A percentile compares a stretch with the other conserved stretches of the same genome.
phyloP scores from a whole-genome alignment of 2,113 vertebrate species.

The Eurystomus gularis region DNA sequence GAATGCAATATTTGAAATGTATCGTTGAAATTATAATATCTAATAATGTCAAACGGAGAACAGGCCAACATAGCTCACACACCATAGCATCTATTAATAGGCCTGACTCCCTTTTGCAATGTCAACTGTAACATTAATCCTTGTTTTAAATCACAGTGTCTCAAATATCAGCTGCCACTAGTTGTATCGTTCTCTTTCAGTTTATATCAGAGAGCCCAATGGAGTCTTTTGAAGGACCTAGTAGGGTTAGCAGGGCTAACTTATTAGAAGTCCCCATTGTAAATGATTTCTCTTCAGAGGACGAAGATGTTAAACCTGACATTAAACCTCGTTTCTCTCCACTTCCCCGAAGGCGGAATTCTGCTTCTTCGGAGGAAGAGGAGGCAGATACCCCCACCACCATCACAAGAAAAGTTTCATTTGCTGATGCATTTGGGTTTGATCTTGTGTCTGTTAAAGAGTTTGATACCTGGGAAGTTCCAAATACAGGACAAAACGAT shows the following conservation, averaged over 20 bases:
- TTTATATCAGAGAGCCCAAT: constrained; percentile 83
- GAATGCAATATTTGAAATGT: constrained; percentile 43
- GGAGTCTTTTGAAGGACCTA: constrained; percentile 82
- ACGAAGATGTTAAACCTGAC: constrained; percentile 71
- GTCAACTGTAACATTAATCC: constrained; percentile 92
- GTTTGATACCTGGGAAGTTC: constrained; percentile 81
- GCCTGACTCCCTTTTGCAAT: constrained; percentile 82
- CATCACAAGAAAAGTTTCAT: constrained; percentile 88
- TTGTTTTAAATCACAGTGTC: constrained; percentile 84
- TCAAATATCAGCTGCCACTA: constrained; percentile 83
- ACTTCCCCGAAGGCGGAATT: constrained; percentile 72
- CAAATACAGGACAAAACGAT: constrained; percentile 46
- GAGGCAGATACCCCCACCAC: constrained; percentile 71
- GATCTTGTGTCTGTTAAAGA: constrained; percentile 94
- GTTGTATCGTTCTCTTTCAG: constrained; percentile 77
- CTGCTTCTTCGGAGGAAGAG: constrained; percentile 81
- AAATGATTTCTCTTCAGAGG: constrained; percentile 69
- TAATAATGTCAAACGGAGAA: constrained; percentile 68
- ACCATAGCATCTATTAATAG: constrained; percentile 89
- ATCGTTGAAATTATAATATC: neutral
- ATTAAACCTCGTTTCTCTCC: constrained; percentile 74
- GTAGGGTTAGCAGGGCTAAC: constrained; percentile 62
- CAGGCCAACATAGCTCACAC: constrained; percentile 82
- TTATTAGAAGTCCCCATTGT: constrained; percentile 79
- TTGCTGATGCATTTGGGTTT: constrained; percentile 93